Evolutionary conservation across 1,140 invertebrate species (phyloP).

Genomic region (Drosophila athabasca): DNA sequence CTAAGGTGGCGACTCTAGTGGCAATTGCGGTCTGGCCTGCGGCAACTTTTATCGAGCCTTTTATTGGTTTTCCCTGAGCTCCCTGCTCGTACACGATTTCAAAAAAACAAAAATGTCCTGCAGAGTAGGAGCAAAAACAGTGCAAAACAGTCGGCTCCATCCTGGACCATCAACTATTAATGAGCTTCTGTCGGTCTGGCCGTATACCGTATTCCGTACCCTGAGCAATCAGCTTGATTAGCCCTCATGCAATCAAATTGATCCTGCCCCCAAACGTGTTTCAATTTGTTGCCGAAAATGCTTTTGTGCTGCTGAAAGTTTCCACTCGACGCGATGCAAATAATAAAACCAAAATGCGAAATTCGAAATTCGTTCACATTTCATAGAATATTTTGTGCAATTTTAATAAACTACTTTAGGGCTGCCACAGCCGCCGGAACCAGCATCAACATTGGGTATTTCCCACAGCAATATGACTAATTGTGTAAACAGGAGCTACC

Average conservation of each 20-base stretch:
- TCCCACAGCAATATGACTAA: conserved; percentile 44
- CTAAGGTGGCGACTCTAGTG: neutral
- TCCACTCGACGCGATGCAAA: neutral
- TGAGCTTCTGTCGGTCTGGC: too few relatives aligned
- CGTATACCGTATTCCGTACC: too few relatives aligned
- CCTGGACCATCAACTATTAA: too few relatives aligned
- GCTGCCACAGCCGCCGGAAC: neutral
- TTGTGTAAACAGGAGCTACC: conserved; percentile 60
- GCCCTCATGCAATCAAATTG: neutral
- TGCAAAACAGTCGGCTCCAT: too few relatives aligned
- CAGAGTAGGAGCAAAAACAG: too few relatives aligned
- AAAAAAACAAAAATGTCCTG: too few relatives aligned
- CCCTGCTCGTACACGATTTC: too few relatives aligned
- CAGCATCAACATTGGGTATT: conserved; percentile 1
- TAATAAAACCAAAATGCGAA: conserved; percentile 19
- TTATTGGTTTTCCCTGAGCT: neutral
- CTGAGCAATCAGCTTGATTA: neutral
- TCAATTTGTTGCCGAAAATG: conserved; percentile 6
- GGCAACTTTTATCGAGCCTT: neutral
- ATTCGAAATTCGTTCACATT: conserved; percentile 38
- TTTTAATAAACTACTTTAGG: conserved; percentile 70
- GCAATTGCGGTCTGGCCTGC: conserved; percentile 1
- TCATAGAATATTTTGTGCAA: conserved; percentile 38
- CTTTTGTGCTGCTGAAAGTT: neutral
- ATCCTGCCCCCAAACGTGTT: neutral